phyloP scores from a whole-genome alignment of 2,113 vertebrate genomes.

The Theristicus caerulescens region DNA sequence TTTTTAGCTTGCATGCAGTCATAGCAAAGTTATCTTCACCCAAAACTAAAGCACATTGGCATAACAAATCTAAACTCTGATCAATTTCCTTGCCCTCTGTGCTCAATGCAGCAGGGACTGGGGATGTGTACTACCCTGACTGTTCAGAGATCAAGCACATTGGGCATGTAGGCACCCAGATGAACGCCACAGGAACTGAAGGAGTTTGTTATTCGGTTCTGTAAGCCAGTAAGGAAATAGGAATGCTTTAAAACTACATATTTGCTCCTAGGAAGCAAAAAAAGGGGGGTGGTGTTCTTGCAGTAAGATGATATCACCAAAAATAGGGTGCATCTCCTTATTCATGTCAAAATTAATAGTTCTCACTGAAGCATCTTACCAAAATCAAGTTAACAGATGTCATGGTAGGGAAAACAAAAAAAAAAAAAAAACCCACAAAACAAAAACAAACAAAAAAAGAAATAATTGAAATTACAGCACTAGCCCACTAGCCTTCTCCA shows the following conservation, averaged over 20 bases:
- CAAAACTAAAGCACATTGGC: background rate
- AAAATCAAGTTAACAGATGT: background rate
- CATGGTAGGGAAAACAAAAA: background rate
- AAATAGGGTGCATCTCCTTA: background rate
- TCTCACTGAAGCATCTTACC: background rate
- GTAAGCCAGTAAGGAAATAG: background rate
- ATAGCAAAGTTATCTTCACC: background rate
- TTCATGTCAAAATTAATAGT: background rate
- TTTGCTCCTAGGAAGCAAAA: background rate
- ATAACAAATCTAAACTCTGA: background rate
- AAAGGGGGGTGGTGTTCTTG: background rate
- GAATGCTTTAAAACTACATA: background rate
- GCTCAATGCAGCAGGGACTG: background rate
- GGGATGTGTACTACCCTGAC: background rate
- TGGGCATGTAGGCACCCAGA: fast-evolving
- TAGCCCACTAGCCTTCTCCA: background rate
- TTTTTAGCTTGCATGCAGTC: background rate
- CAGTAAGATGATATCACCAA: background rate
- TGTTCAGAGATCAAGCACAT: background rate
- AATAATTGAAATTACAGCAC: background rate
- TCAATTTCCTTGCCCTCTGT: background rate
- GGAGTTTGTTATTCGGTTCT: background rate
- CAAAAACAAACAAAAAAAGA: background rate
- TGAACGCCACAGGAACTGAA: background rate
- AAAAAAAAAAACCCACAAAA: too few relatives aligned